A percentile compares a stretch with the other conserved stretches of the same genome.
Conservation (phyloP, 2,113 vertebrate genomes). For the Procavia capensis region DNA sequence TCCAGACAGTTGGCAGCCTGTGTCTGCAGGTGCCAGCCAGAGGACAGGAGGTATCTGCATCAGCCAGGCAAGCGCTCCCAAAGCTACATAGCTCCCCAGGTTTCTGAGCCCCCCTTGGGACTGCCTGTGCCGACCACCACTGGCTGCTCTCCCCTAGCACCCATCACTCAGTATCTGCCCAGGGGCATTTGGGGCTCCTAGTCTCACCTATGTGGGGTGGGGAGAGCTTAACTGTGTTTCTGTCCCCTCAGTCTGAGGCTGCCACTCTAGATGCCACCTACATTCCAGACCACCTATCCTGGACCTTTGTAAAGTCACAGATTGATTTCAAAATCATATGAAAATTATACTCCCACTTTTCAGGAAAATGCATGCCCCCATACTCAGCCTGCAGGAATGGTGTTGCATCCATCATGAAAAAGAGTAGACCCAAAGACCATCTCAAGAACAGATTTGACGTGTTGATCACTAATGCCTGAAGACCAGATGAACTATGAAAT, state of each 20-base stretch:
- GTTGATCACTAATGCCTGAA: too few relatives aligned
- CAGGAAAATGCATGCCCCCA: neutral
- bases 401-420: too few relatives aligned
- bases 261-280: neutral
- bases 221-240: neutral
- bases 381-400: neutral
- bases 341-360: neutral
- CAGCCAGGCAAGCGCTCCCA: neutral
- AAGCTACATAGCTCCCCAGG: neutral
- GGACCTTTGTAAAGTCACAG: neutral
- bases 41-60: neutral
- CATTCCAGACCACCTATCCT: neutral
- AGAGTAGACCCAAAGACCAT: too few relatives aligned
- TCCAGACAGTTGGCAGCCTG: neutral
- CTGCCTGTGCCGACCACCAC: neutral
- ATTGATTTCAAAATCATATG: neutral
- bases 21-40: rapidly evolving
- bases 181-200: neutral
- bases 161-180: neutral
- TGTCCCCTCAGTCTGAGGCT: neutral
- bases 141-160: neutral
- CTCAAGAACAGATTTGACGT: too few relatives aligned
- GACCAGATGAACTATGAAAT: too few relatives aligned
- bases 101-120: rapidly evolving
- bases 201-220: too few relatives aligned